These are phyloP conservation scores for Drosophila teissieri DNA, from an alignment of 1,140 invertebrate genomes.

Conservation along the genomic window DNA sequence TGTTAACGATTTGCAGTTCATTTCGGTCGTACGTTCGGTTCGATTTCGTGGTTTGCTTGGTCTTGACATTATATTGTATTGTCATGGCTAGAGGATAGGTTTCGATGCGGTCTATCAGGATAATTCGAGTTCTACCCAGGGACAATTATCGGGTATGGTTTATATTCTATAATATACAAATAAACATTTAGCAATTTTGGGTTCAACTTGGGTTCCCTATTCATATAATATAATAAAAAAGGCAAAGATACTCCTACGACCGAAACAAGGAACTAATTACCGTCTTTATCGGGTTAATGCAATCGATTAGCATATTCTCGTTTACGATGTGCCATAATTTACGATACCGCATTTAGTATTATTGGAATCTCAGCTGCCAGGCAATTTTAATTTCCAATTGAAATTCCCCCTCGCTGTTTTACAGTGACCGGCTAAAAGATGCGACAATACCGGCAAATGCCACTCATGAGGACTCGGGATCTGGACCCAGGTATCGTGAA, in stretches of 20 bases:
- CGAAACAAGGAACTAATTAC: slow-evolving; percentile 58
- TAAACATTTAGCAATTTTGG: neutral
- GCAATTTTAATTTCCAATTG: slow-evolving; percentile 46
- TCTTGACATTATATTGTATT: slow-evolving; percentile 74
- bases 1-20: slow-evolving; percentile 80
- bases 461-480: slow-evolving; percentile 6
- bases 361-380: slow-evolving; percentile 66
- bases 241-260: neutral
- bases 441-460: slow-evolving; percentile 23
- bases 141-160: too few relatives aligned
- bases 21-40: slow-evolving; percentile 60
- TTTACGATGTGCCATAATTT: slow-evolving; percentile 73
- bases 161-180: neutral
- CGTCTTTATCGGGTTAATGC: slow-evolving; percentile 72
- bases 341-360: slow-evolving; percentile 74
- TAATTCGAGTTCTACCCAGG: too few relatives aligned
- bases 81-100: slow-evolving; percentile 55
- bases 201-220: neutral
- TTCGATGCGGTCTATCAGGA: slow-evolving; percentile 3
- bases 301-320: slow-evolving; percentile 80
- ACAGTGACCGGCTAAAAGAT: neutral
- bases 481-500: slow-evolving; percentile 15
- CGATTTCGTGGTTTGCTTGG: slow-evolving; percentile 56
- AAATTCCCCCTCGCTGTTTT: slow-evolving; percentile 40
- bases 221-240: too few relatives aligned